Evolutionary conservation across 2,888 invertebrate species (phyloP).

Genomic region (Dicyrtoma fusca): DNA sequence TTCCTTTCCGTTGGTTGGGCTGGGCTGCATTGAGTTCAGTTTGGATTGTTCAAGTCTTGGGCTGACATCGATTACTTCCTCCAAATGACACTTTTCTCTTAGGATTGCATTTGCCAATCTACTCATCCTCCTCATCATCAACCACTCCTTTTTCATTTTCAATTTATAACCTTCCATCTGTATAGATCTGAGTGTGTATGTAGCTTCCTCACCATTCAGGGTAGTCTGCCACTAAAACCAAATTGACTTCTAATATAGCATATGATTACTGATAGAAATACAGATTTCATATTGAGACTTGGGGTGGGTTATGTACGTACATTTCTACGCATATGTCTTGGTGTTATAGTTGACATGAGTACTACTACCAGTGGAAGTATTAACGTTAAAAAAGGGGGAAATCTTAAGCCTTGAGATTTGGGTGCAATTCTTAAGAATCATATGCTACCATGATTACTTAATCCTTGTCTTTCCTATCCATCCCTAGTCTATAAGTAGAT

Average conservation of each 20-base stretch:
- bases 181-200: no score
- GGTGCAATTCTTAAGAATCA: constrained; percentile 34
- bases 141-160: not conserved
- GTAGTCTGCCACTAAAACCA: no score
- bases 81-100: constrained; percentile 36
- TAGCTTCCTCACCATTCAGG: no score
- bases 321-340: no score
- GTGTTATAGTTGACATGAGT: no score
- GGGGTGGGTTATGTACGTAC: no score
- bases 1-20: not conserved
- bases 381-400: no score
- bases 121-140: constrained; percentile 22
- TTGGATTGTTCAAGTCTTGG: constrained; percentile 20
- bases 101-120: constrained; percentile 26
- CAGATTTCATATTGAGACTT: no score
- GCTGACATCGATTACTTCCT: constrained; percentile 36
- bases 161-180: no score
- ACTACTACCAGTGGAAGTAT: no score
- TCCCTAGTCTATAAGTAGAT: constrained; percentile 17
- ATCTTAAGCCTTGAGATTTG: constrained; percentile 20
- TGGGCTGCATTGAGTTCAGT: constrained; percentile 1
- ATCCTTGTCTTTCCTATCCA: constrained; percentile 24
- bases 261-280: no score
- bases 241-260: no score
- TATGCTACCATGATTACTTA: constrained; percentile 37